phyloP scores from a whole-genome alignment of 2,113 vertebrate species.

The Scomber scombrus region DNA sequence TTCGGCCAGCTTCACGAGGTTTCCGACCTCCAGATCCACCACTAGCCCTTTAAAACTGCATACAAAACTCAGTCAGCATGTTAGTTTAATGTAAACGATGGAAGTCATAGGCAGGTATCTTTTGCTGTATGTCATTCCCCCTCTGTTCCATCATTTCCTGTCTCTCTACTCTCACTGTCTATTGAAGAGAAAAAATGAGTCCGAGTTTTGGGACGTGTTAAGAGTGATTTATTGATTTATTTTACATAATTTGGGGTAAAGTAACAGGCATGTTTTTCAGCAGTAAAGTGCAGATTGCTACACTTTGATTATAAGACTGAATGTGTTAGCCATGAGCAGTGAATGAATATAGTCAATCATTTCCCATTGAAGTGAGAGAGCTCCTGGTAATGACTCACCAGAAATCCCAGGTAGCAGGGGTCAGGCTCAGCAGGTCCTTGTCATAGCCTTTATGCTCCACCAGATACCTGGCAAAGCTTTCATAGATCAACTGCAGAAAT shows the following conservation, averaged over 20 bases:
- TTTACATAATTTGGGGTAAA: too few species aligned
- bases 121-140: too few species aligned
- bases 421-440: conserved; percentile 89
- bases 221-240: too few species aligned
- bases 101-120: too few species aligned
- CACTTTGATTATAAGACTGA: not conserved
- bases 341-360: not conserved
- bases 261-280: not conserved
- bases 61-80: conserved; percentile 35
- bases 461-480: conserved; percentile 93
- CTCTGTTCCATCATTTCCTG: too few species aligned
- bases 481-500: conserved; percentile 91
- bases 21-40: conserved; percentile 94
- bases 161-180: too few species aligned
- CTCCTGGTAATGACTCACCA: conserved; percentile 86
- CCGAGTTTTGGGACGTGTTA: too few species aligned
- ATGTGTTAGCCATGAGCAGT: not conserved
- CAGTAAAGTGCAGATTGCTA: not conserved
- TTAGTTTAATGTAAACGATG: not conserved
- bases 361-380: not conserved
- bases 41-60: conserved; percentile 94
- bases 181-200: too few species aligned
- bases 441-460: conserved; percentile 93
- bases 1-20: conserved; percentile 93
- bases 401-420: conserved; percentile 92